Conservation (phyloP, 2,888 invertebrate genomes). For the Drosophila percnosoma region DNA sequence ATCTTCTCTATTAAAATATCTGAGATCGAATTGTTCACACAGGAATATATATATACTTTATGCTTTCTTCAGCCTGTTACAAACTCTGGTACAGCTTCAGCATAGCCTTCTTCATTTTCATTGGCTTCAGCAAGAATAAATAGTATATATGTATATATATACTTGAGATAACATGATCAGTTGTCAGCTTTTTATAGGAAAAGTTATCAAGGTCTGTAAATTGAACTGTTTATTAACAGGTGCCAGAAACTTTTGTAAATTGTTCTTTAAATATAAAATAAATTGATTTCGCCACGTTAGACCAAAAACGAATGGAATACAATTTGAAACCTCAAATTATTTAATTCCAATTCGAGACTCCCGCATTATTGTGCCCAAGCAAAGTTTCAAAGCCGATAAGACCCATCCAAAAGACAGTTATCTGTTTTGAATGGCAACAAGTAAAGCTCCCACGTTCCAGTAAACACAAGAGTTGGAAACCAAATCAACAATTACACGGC, state of each 20-base stretch:
- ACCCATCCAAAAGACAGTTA: slow-evolving; percentile 35
- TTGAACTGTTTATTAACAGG: neutral
- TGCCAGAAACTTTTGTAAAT: neutral
- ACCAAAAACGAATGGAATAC: neutral
- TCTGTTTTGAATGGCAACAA: slow-evolving; percentile 37
- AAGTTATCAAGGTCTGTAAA: accelerated
- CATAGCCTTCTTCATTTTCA: neutral
- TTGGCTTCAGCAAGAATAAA: neutral
- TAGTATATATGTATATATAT: neutral
- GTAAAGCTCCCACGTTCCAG: slow-evolving; percentile 77
- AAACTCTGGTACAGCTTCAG: neutral
- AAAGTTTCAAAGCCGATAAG: slow-evolving; percentile 36
- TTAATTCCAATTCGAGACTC: slow-evolving; percentile 8
- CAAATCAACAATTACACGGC: slow-evolving; percentile 65
- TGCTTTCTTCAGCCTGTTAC: neutral
- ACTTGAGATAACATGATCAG: neutral
- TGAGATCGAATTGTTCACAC: neutral
- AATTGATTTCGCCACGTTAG: neutral
- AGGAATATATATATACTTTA: neutral
- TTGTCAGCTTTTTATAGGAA: neutral
- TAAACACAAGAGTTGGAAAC: slow-evolving; percentile 62
- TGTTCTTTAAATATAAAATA: neutral
- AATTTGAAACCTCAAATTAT: neutral
- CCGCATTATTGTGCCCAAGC: slow-evolving; percentile 19
- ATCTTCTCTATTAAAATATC: neutral